phyloP scores from a whole-genome alignment of 2,888 invertebrate species.

The Biston stratarius region DNA sequence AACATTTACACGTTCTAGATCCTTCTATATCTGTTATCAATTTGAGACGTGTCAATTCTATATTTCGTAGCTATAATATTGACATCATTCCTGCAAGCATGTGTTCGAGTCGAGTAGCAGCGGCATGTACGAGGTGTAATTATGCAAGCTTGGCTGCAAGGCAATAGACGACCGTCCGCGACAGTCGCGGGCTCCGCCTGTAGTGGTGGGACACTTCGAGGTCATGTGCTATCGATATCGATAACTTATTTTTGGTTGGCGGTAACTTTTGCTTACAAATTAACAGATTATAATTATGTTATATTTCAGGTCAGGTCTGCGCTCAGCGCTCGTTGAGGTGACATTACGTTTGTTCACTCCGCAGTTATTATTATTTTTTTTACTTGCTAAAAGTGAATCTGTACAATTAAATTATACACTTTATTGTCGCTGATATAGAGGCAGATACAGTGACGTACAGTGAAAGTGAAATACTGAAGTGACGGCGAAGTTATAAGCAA shows the following conservation, averaged over 20 bases:
- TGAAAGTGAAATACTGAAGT: too few species aligned
- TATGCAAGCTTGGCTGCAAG: conserved; percentile 73
- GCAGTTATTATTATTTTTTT: too few species aligned
- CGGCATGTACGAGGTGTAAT: conserved; percentile 52
- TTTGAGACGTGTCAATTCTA: conserved; percentile 22
- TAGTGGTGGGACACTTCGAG: conserved; percentile 65
- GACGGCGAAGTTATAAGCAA: too few species aligned
- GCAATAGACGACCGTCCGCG: conserved; percentile 59
- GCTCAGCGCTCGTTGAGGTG: too few species aligned
- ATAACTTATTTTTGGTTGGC: conserved; percentile 40
- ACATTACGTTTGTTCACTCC: too few species aligned
- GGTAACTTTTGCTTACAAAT: too few species aligned
- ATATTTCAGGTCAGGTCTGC: too few species aligned
- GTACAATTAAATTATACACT: too few species aligned
- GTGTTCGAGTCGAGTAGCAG: conserved; percentile 28
- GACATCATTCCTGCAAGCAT: conserved; percentile 27
- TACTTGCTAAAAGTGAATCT: too few species aligned
- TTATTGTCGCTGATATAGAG: too few species aligned
- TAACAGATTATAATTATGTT: too few species aligned
- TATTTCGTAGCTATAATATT: conserved; percentile 28
- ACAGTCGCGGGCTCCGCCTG: conserved; percentile 61
- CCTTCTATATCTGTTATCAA: conserved; percentile 13
- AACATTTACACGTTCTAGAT: conserved; percentile 4
- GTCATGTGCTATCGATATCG: conserved; percentile 74
- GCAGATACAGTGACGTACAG: too few species aligned